Percentiles rank a stretch among this genome's conserved stretches.
Evolutionary conservation across 2,888 invertebrate genomes (phyloP).

Genomic region (Melanostoma mellinum): DNA sequence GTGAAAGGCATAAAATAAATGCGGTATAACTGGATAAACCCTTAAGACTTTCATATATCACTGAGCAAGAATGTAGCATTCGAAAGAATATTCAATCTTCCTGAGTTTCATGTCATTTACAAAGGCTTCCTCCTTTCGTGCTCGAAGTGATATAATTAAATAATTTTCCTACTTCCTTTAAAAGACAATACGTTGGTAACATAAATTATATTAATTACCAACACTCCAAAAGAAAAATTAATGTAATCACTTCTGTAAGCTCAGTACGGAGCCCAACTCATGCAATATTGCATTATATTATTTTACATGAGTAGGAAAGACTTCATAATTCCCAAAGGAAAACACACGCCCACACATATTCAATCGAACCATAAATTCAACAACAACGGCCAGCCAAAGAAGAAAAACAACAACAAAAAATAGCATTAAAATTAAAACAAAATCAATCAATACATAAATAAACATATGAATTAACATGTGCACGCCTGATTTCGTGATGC

Average conservation of each 20-base stretch:
- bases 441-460: constrained; percentile 27
- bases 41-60: too few relatives aligned
- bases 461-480: constrained; percentile 53
- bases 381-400: constrained; percentile 3
- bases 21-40: too few relatives aligned
- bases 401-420: constrained; percentile 24
- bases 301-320: neutral
- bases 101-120: neutral
- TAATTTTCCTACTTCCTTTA: constrained; percentile 33
- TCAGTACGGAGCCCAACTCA: neutral
- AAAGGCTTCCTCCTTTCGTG: constrained; percentile 19
- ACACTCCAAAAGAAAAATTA: constrained; percentile 49
- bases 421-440: constrained; percentile 28
- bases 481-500: constrained; percentile 34
- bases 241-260: constrained; percentile 59
- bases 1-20: too few relatives aligned
- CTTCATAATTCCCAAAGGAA: constrained; percentile 26
- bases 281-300: neutral
- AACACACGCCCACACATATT: neutral
- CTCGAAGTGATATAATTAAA: constrained; percentile 41
- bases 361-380: constrained; percentile 17
- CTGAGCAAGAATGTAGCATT: too few relatives aligned
- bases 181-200: constrained; percentile 12
- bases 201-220: constrained; percentile 57
- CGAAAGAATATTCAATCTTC: constrained; percentile 7